Base-by-base conservation (phyloP, 23 tunicate genomes). In the Diplosoma virens region DNA sequence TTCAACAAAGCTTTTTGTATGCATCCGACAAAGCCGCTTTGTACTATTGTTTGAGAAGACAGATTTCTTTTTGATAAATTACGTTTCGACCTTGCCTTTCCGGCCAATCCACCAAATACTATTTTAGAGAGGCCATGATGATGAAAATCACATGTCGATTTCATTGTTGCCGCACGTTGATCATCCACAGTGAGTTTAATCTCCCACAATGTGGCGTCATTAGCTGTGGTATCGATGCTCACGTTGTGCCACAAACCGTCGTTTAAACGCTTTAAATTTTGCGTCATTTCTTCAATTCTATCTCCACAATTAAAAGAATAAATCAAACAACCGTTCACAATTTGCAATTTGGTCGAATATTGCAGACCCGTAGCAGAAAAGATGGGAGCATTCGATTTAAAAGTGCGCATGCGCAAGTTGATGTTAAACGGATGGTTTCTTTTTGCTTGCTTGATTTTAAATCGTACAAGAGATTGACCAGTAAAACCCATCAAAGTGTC, bases 211-310 rank as follows among this genome's bases (percentile, higher is more conserved):
- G 9, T 30, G 7, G 36, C 2, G 16, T 22, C 20, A 32, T 78
- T 41, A 16, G 46, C 53, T 18, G 24, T 5, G 4, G 75, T 52
- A 30, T 74, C 47, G 18, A 84, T 76, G 68, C 9, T 36, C 1
- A 84, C 53, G 66, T 84, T 75, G 26, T 54, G 66, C 89, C 89
- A 84, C 0, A 65, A 53, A 30, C 89, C 89, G 34, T 84, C 82
- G 25, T 66, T 69, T 18, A 84, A 53, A 14, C 31, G 27, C 33
- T 22, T 4, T 23, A 66, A 14, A n/a, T 77, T 61, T 21, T 59
- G 77, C 27, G 69, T 61, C 63, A 84, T 84, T 1, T 27, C 24
- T 41, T 84, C 82, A 24, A 48, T 41, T 0, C 78, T 78, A 34
- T 71, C 37, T n/a, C 89, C 89, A 32, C 82, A 76, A 54, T 77